These are phyloP conservation scores for Lagopus leucura DNA, from an alignment of 2,113 vertebrate species.

Conservation along the genomic window DNA sequence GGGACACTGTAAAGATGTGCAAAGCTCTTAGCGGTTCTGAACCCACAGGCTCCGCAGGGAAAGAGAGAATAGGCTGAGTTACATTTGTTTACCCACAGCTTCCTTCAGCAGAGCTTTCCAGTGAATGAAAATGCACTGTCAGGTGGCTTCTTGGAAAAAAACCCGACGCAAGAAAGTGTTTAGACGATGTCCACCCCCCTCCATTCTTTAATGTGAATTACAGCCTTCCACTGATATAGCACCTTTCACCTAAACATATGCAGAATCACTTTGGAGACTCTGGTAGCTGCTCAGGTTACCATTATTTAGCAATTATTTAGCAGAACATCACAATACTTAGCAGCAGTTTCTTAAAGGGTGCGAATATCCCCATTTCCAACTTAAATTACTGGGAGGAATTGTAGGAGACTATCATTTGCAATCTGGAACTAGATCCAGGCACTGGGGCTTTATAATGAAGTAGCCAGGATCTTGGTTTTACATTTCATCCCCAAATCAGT, in stretches of 20 bases:
- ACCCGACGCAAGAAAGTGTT: background rate
- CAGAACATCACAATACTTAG: slow-evolving; percentile 2
- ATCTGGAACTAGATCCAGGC: slow-evolving; percentile 15
- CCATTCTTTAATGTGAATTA: slow-evolving; percentile 48
- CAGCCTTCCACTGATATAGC: background rate
- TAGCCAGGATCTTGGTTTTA: slow-evolving; percentile 40
- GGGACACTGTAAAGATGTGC: background rate
- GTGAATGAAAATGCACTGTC: background rate
- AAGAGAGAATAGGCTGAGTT: background rate
- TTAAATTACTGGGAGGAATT: slow-evolving; percentile 40
- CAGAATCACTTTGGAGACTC: slow-evolving; percentile 49
- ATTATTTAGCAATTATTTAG: slow-evolving; percentile 46
- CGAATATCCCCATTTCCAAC: slow-evolving; percentile 40
- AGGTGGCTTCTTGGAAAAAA: slow-evolving; percentile 23
- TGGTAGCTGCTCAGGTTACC: slow-evolving; percentile 25
- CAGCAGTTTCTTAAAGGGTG: slow-evolving; percentile 36
- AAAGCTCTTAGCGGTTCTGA: background rate
- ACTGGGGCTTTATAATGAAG: background rate
- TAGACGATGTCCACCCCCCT: background rate
- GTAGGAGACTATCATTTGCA: slow-evolving; percentile 1
- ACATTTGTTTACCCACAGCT: background rate
- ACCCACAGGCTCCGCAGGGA: background rate
- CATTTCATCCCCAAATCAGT: slow-evolving; percentile 33
- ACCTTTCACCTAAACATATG: slow-evolving; percentile 40
- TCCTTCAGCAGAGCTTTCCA: background rate